Evolutionary conservation across 2,797 vertebrate genomes (phyloP).

Genomic region (Selene dorsalis): DNA sequence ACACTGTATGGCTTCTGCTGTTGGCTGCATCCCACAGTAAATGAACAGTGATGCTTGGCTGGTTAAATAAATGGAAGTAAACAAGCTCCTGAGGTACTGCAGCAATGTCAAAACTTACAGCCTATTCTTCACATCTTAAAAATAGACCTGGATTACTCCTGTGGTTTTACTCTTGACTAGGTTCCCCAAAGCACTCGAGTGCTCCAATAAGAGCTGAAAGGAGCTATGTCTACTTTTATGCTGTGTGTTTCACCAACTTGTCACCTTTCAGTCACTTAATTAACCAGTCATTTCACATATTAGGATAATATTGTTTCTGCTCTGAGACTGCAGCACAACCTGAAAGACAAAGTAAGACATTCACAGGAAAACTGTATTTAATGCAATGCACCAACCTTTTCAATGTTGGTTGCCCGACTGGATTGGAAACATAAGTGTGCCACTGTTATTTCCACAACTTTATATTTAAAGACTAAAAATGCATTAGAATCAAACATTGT

Average conservation of each 20-base stretch:
- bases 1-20: constrained; percentile 31
- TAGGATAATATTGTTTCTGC: constrained; percentile 11
- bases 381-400: constrained; percentile 35
- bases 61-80: constrained; percentile 53
- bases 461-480: constrained; percentile 30
- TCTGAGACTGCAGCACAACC: constrained; percentile 17
- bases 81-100: constrained; percentile 32
- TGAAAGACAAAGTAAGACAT: constrained; percentile 17
- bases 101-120: constrained; percentile 28
- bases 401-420: constrained; percentile 4
- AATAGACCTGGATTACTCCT: constrained; percentile 37
- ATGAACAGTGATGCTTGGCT: constrained; percentile 37
- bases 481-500: constrained; percentile 17
- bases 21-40: constrained; percentile 33
- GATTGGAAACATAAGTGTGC: constrained; percentile 21
- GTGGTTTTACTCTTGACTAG: constrained; percentile 29
- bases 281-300: constrained; percentile 31
- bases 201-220: constrained; percentile 38
- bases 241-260: constrained; percentile 30
- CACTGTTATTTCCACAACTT: constrained; percentile 23
- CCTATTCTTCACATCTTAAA: constrained; percentile 29
- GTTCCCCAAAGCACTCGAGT: constrained; percentile 42
- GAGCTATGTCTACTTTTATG: constrained; percentile 23
- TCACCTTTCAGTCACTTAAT: constrained; percentile 43
- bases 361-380: constrained; percentile 1